These are phyloP conservation scores for Phengaris alcon DNA, from an alignment of 2,888 invertebrate species.

Conservation along the genomic window DNA sequence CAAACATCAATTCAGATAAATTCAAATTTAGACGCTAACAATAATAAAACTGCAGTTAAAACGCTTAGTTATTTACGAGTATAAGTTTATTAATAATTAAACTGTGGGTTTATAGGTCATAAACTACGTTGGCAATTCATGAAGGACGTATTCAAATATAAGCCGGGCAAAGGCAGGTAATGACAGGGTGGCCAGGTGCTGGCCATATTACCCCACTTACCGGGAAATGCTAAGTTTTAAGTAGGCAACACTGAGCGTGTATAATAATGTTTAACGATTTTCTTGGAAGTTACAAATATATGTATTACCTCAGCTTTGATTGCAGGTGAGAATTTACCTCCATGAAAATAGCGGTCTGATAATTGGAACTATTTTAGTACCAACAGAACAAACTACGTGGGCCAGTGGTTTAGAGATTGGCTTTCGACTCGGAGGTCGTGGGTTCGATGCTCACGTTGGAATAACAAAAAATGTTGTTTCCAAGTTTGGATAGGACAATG, in stretches of 20 bases:
- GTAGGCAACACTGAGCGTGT: not conserved
- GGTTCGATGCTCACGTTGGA: too few relatives aligned
- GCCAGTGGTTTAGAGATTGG: too few relatives aligned
- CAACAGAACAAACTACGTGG: too few relatives aligned
- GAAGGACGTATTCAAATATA: slow-evolving; percentile 8
- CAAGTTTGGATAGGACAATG: too few relatives aligned
- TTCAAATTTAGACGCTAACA: slow-evolving; percentile 1
- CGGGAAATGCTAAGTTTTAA: slow-evolving; percentile 7
- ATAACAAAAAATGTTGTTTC: too few relatives aligned
- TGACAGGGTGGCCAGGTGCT: not conserved
- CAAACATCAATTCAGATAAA: not conserved
- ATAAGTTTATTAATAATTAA: slow-evolving; percentile 14
- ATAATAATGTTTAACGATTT: not conserved
- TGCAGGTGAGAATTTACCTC: too few relatives aligned
- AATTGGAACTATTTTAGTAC: too few relatives aligned
- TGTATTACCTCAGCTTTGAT: too few relatives aligned
- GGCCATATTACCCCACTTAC: not conserved
- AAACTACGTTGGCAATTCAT: slow-evolving; percentile 23
- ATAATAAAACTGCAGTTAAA: slow-evolving; percentile 2
- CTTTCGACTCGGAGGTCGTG: too few relatives aligned
- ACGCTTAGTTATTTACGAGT: not conserved
- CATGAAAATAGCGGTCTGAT: too few relatives aligned
- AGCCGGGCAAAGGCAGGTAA: not conserved
- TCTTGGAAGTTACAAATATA: not conserved
- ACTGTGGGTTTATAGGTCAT: slow-evolving; percentile 16